Evolutionary conservation across 2,888 invertebrate species (phyloP).

Genomic region (Rhamphomyia laevipes): DNA sequence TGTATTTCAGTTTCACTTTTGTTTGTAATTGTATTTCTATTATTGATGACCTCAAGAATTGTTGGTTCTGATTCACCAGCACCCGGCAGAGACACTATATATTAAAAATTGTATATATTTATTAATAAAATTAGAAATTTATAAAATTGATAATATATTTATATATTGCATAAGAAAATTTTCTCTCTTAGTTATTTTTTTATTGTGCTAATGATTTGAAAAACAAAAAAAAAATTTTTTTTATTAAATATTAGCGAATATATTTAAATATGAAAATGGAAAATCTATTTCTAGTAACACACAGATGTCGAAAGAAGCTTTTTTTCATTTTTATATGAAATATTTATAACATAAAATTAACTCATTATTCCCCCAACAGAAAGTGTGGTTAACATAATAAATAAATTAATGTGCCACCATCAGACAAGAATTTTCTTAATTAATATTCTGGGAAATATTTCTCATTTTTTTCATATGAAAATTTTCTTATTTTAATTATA

Average conservation of each 20-base stretch:
- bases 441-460: no score
- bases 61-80: slow-evolving; percentile 33
- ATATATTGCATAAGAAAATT: background rate
- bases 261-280: background rate
- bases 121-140: slow-evolving; percentile 2
- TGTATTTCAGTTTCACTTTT: slow-evolving; percentile 4
- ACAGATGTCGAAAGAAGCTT: background rate
- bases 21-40: slow-evolving; percentile 16
- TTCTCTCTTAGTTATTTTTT: no score
- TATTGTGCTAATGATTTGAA: background rate
- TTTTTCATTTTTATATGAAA: no score
- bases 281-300: slow-evolving; percentile 1
- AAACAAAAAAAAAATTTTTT: background rate
- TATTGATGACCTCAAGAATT: slow-evolving; percentile 34
- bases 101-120: slow-evolving; percentile 3
- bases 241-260: background rate
- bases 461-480: no score
- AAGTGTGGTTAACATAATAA: no score
- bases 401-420: no score
- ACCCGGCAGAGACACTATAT: slow-evolving; percentile 37
- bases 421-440: no score
- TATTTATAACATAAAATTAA: no score
- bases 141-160: background rate
- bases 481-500: no score
- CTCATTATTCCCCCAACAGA: no score